Evolutionary conservation across 35 echinoderm and acorn worm genomes (phyloP).

Genomic region (Lytechinus variegatus): DNA sequence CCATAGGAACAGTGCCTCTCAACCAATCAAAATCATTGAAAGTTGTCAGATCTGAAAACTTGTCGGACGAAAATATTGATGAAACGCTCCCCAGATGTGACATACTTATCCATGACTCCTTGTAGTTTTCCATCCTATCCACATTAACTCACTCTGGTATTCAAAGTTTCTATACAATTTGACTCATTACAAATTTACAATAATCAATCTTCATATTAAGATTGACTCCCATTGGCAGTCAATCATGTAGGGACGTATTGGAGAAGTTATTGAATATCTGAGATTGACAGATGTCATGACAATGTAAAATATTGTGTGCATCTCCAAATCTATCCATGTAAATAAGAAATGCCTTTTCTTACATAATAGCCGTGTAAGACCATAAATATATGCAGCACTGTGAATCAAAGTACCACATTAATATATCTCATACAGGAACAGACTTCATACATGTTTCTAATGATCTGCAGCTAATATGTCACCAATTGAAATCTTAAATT

Average conservation of each 20-base stretch:
- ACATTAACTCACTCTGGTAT: background rate
- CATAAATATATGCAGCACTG: background rate
- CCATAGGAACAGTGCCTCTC: too few relatives aligned
- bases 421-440: background rate
- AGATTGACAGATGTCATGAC: background rate
- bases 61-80: too few relatives aligned
- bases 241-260: too few relatives aligned
- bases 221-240: too few relatives aligned
- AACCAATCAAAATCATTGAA: too few relatives aligned
- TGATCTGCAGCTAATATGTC: background rate
- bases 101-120: background rate
- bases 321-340: background rate
- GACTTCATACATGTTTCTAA: background rate
- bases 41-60: too few relatives aligned
- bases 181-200: background rate
- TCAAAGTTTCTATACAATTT: background rate
- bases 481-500: background rate
- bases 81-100: background rate
- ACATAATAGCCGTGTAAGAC: background rate
- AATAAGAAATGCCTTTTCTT: background rate
- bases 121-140: background rate
- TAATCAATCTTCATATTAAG: background rate
- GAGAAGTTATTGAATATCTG: too few relatives aligned
- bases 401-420: background rate
- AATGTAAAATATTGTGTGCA: background rate